Conservation (phyloP, 2,797 vertebrate species). For the Jordanella pulchra region DNA sequence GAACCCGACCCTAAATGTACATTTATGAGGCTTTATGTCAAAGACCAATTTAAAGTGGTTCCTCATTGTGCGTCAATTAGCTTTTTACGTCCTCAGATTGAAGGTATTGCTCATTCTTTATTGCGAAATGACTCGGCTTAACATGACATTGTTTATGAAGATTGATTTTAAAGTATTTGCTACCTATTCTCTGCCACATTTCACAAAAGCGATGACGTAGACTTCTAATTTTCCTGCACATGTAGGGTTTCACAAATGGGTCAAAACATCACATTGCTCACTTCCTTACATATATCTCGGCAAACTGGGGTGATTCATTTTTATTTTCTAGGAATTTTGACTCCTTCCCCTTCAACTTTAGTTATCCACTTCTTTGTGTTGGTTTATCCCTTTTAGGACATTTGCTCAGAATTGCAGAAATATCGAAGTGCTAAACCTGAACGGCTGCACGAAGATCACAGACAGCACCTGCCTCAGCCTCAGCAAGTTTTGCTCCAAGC, state of each 20-base stretch:
- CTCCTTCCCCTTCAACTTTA: too few species aligned
- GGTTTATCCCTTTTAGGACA: conserved; percentile 76
- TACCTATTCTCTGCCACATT: not conserved
- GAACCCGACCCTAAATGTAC: not conserved
- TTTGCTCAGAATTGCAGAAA: conserved; percentile 98
- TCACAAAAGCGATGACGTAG: not conserved
- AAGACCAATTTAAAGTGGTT: not conserved
- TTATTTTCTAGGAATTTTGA: not conserved
- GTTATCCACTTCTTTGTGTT: too few species aligned
- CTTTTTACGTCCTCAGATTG: not conserved
- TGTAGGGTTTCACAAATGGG: not conserved
- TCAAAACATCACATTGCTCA: not conserved
- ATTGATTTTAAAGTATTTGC: not conserved
- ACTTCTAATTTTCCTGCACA: too few species aligned
- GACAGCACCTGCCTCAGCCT: conserved; percentile 96
- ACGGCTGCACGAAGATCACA: conserved; percentile 97
- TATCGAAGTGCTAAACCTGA: conserved; percentile 94
- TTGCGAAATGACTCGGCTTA: not conserved
- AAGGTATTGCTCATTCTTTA: not conserved
- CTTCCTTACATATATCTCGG: not conserved
- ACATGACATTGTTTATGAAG: not conserved
- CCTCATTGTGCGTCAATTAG: not conserved
- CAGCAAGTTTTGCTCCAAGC: conserved; percentile 95
- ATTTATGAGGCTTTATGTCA: not conserved
- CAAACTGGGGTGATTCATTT: not conserved